A percentile compares a stretch with the other conserved stretches of the same genome.
These are phyloP conservation scores for Andrena bucephala DNA, from an alignment of 2,888 invertebrate genomes.

Conservation along the genomic window DNA sequence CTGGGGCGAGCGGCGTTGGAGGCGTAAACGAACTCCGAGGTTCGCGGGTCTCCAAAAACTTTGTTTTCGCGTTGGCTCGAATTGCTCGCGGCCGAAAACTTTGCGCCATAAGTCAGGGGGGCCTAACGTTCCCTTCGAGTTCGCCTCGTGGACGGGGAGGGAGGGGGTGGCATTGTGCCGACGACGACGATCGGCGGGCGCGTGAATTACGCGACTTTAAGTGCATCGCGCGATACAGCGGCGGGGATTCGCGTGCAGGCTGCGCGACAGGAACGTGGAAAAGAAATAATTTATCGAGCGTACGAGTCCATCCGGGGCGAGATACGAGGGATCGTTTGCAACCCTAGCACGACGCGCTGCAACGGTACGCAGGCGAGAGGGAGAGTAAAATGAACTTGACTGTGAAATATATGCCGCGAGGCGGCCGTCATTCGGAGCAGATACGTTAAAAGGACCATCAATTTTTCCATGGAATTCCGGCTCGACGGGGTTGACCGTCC, in stretches of 20 bases:
- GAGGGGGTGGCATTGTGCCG: slow-evolving; percentile 50
- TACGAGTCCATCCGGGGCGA: slow-evolving; percentile 22
- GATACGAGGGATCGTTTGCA: slow-evolving; percentile 20
- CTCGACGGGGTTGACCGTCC: slow-evolving; percentile 30
- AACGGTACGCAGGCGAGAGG: not conserved
- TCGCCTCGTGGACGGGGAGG: slow-evolving; percentile 28
- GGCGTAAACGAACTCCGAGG: slow-evolving; percentile 55
- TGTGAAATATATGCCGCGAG: slow-evolving; percentile 10
- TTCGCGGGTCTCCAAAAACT: slow-evolving; percentile 74
- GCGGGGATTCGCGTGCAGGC: not conserved
- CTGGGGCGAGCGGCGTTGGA: slow-evolving; percentile 49
- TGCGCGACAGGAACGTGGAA: slow-evolving; percentile 19
- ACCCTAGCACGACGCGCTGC: slow-evolving; percentile 13
- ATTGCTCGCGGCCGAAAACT: slow-evolving; percentile 79
- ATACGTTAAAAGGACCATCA: slow-evolving; percentile 30
- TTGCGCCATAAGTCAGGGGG: slow-evolving; percentile 77
- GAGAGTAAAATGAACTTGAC: slow-evolving; percentile 13
- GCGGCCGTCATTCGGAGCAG: not conserved
- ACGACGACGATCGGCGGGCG: slow-evolving; percentile 15
- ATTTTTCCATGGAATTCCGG: slow-evolving; percentile 41
- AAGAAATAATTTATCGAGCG: slow-evolving; percentile 45
- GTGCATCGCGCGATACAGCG: not conserved
- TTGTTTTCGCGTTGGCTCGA: slow-evolving; percentile 73
- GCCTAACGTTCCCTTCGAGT: slow-evolving; percentile 43
- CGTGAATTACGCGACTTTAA: slow-evolving; percentile 42